Evolutionary conservation across 2,113 vertebrate genomes (phyloP).

Genomic region (Neopipo cinnamomea): DNA sequence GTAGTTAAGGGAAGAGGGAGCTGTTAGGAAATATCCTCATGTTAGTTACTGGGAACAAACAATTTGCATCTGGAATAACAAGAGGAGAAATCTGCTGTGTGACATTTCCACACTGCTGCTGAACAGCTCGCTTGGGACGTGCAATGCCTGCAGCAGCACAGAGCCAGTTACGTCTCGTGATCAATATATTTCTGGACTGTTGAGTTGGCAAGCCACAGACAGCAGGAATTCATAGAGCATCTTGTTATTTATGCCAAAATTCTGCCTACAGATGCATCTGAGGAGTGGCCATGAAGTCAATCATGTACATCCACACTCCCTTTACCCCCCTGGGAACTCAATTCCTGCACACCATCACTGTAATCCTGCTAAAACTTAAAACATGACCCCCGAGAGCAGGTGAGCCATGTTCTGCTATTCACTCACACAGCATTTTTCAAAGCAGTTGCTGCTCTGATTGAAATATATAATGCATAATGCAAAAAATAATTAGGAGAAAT

Average conservation of each 20-base stretch:
- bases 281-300: neutral
- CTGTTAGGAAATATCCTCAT: neutral
- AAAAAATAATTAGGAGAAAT: constrained; percentile 19
- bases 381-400: neutral
- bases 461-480: neutral
- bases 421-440: neutral
- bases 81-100: neutral
- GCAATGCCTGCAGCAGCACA: neutral
- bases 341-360: neutral
- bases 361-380: neutral
- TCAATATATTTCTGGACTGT: neutral
- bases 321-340: neutral
- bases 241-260: neutral
- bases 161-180: neutral
- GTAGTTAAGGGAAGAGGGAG: neutral
- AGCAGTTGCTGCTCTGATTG: neutral
- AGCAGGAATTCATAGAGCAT: neutral
- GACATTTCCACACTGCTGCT: neutral
- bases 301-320: neutral
- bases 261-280: neutral
- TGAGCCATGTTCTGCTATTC: neutral
- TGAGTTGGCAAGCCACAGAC: neutral
- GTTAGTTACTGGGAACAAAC: neutral
- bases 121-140: neutral
- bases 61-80: neutral